A percentile compares a stretch with the other conserved stretches of the same genome.
Evolutionary conservation across 64 coral and sea anemone genomes (phyloP).

Genomic region (Montipora efflorescens): DNA sequence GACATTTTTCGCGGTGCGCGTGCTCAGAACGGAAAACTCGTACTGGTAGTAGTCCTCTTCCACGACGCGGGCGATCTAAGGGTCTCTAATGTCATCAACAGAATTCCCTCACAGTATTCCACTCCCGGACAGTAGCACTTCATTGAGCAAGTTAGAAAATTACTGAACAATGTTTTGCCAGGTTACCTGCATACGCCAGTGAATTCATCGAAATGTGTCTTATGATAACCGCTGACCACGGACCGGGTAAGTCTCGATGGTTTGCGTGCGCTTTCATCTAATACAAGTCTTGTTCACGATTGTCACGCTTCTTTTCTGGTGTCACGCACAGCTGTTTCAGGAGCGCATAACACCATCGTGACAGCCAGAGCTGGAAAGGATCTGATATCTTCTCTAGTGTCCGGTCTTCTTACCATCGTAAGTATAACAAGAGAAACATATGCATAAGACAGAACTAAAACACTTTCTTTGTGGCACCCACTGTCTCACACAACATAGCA

Average conservation of each 20-base stretch:
- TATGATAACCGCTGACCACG: constrained; percentile 99
- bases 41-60: no score
- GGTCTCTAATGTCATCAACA: no score
- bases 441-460: no score
- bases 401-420: constrained; percentile 97
- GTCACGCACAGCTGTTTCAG: constrained; percentile 89
- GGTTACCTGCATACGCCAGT: constrained; percentile 86
- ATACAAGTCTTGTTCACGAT: not conserved
- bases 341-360: constrained; percentile 98
- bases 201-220: constrained; percentile 99
- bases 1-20: no score
- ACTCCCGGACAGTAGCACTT: no score
- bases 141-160: not conserved
- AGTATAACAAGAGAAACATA: constrained; percentile 25
- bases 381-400: constrained; percentile 91
- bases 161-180: not conserved
- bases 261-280: no score
- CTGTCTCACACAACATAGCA: no score
- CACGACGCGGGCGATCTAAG: no score
- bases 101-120: no score
- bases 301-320: not conserved
- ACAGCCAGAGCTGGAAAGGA: constrained; percentile 99
- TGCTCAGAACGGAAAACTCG: no score
- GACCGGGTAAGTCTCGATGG: constrained; percentile 72
- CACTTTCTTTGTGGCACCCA: no score